Evolutionary conservation across 2,113 vertebrate species (phyloP).

Genomic region (Pongo abelii): DNA sequence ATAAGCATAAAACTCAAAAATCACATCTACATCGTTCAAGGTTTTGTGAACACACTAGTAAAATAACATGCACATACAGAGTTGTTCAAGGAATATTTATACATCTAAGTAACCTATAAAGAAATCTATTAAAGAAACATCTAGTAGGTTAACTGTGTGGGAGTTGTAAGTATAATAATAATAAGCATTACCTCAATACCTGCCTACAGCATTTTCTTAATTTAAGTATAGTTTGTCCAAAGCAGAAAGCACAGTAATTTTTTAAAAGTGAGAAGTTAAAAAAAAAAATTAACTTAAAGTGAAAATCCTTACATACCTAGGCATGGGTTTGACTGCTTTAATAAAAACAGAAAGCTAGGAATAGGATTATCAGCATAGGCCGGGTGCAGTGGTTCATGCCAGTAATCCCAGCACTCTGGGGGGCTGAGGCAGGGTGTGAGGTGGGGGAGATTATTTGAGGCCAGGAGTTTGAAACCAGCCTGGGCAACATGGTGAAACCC

Average conservation of each 20-base stretch:
- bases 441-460: too few relatives aligned
- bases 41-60: background rate
- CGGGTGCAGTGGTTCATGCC: too few relatives aligned
- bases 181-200: background rate
- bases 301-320: background rate
- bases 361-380: background rate
- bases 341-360: background rate
- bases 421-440: too few relatives aligned
- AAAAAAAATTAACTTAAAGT: background rate
- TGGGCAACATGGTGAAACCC: too few relatives aligned
- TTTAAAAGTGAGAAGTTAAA: conserved; percentile 6
- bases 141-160: background rate
- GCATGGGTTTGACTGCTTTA: background rate
- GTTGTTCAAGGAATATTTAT: background rate
- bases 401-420: too few relatives aligned
- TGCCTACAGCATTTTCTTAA: background rate
- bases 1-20: background rate
- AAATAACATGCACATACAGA: background rate
- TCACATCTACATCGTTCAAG: background rate
- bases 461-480: too few relatives aligned
- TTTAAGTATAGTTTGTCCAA: background rate
- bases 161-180: background rate
- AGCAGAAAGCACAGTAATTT: conserved; percentile 33
- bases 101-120: background rate
- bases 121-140: too few relatives aligned